Evolutionary conservation across 2,888 invertebrate species (phyloP).

Genomic region (Napeogenes inachia): DNA sequence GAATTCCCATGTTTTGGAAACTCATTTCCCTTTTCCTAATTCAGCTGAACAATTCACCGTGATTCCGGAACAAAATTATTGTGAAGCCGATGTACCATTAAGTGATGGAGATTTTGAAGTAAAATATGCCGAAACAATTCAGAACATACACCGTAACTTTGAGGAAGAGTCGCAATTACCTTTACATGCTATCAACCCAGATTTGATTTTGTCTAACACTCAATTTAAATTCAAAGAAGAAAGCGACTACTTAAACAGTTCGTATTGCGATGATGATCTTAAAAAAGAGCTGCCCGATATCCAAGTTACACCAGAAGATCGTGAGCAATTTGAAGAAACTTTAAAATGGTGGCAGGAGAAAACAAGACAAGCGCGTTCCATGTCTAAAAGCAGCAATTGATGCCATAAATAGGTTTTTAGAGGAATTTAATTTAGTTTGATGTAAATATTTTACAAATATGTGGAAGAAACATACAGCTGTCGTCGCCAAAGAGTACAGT

Average conservation of each 20-base stretch:
- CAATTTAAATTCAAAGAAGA: constrained; percentile 61
- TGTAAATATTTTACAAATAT: constrained; percentile 38
- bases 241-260: constrained; percentile 55
- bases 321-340: constrained; percentile 72
- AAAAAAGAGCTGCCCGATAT: constrained; percentile 71
- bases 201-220: constrained; percentile 50
- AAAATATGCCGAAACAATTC: constrained; percentile 67
- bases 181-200: constrained; percentile 53
- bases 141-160: constrained; percentile 51
- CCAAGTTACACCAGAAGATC: constrained; percentile 68
- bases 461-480: constrained; percentile 65
- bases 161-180: constrained; percentile 45
- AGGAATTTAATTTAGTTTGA: constrained; percentile 44
- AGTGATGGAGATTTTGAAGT: constrained; percentile 64
- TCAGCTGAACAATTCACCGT: constrained; percentile 74
- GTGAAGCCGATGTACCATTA: constrained; percentile 63
- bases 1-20: constrained; percentile 68
- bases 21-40: constrained; percentile 71
- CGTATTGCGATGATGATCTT: constrained; percentile 67
- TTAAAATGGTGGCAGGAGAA: constrained; percentile 76
- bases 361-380: constrained; percentile 55
- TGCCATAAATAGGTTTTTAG: constrained; percentile 22
- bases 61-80: constrained; percentile 65
- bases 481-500: constrained; percentile 66
- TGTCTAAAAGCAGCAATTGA: constrained; percentile 40